Evolutionary conservation across 2,888 invertebrate species (phyloP).

Genomic region (Chrysolina americana): DNA sequence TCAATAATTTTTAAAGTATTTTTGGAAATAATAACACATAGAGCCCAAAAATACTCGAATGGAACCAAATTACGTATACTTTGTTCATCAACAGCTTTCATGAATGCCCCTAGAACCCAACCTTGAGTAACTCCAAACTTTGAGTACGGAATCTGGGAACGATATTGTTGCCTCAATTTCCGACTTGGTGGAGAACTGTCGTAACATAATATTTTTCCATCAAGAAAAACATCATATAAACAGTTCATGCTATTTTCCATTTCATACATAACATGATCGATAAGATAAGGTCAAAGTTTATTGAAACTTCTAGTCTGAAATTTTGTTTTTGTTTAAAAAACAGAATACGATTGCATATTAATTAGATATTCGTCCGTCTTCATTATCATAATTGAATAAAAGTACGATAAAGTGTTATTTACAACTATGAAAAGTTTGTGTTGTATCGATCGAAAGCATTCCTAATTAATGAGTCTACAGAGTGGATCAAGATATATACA

Average conservation of each 20-base stretch:
- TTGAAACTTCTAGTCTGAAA: constrained; percentile 43
- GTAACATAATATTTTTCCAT: constrained; percentile 3
- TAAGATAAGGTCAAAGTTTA: constrained; percentile 42
- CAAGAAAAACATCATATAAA: constrained; percentile 17
- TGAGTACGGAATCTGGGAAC: too few species aligned
- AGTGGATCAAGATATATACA: background rate
- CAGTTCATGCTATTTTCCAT: constrained; percentile 31
- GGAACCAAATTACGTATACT: background rate
- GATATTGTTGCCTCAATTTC: background rate
- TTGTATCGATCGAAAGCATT: constrained; percentile 16
- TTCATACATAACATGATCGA: constrained; percentile 38
- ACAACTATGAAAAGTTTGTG: constrained; percentile 21
- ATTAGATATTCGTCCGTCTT: constrained; percentile 39
- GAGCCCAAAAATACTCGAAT: constrained; percentile 40
- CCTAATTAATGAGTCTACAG: constrained; percentile 11
- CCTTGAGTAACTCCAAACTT: background rate
- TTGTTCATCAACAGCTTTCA: background rate
- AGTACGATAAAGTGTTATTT: constrained; percentile 25
- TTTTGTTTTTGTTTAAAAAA: constrained; percentile 43
- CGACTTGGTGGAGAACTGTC: background rate
- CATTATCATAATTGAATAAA: constrained; percentile 42
- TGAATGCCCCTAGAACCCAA: background rate
- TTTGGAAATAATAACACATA: constrained; percentile 35
- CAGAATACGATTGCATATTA: constrained; percentile 44
- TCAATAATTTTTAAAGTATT: constrained; percentile 16